Base-by-base conservation (phyloP, 1,140 invertebrate species). In the Polypedilum vanderplanki region DNA sequence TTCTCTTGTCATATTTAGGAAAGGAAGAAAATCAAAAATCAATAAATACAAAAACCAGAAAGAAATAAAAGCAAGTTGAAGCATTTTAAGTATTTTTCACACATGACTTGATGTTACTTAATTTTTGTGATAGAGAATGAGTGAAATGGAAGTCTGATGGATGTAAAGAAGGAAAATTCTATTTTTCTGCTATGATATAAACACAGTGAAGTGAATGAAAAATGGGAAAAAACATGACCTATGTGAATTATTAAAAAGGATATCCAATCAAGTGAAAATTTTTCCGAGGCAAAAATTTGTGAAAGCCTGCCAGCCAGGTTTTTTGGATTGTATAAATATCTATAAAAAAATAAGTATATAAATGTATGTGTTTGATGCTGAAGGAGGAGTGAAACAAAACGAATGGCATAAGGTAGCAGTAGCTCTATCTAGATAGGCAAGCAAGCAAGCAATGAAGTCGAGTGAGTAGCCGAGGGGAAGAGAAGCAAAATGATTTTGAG, bases 171-270 rank as follows among this genome's bases (percentile, higher is more conserved):
- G 24, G 24, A 33, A 33, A 33, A 33, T 33, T 33, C 24, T 33
- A 33, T 33, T 33, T 33, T 33, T 33, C 24, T 33, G 24, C 24
- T 33, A 5, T 33, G 24, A 33, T 33, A 33, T 33, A 33, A 33
- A 33, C 24, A 33, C 24, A 33, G 24, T 33, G 24, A 33, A 33
- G 24, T 33, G 24, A 33, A 33, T 33, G 24, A 33, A 33, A 33
- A 33, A 33, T 57, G 46, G 46, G 10, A 22, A 22, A 22, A 70
- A 70, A 18, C 65, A 70, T 22, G 65, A 70, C 65, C 65, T 70
- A 70, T 22, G 15, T 70, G 65, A 70, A 70, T 70, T 70, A 70
- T 70, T 70, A 20, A 70, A 70, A 70, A 70, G 65, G 65, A 70
- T 70, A 18, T n/a, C 17, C 65, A 70, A 70, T 70, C 65, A 70